Base-by-base conservation (phyloP, 2,113 vertebrate genomes). In the Sander vitreus region DNA sequence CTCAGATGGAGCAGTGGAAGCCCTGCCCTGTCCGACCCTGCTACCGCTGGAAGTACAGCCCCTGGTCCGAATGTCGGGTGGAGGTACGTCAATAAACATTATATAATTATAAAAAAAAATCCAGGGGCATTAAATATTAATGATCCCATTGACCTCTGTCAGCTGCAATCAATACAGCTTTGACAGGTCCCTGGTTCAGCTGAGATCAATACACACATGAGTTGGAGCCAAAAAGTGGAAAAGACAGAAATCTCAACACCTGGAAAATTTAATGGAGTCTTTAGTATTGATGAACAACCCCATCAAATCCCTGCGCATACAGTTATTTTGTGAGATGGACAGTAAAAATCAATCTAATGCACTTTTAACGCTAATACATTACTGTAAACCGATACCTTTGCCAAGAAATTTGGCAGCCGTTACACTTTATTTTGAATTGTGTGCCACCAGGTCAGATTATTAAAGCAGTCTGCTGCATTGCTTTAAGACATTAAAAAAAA, bases 11-110 rank as follows among this genome's bases (percentile, higher is more conserved):
- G 78, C 98, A 99, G 88, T 97, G 96, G 95, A 99, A 99, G 83
- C 97, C 98, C 15, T 99, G 98, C 63, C 97, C 97, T 1, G 97
- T 99, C 65, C 96, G 96, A 12, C 98, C 98, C 57, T 99, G 98
- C 83, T 99, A 99, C 91, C 95, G 89, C 33, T 99, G 98, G 98
- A 95, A 97, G 43, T 99, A 99, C 25, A 95, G 97, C 82, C 89
- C 92, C 57, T 99, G 98, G 98, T 97, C 96, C 23, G 93, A 96
- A n/a, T 99, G 98, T 89, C 95, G 94, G 84, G 97, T 99, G 33
- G 96, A 99, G 97, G 98, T 99, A 63, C 2, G 75, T 78, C 39
- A 50, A 57, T 66, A 47, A 79, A 12, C 57, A 16, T 50, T 45
- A 59, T 14, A 19, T 64, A 8, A 2, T n/a, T n/a, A 59, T 3